Percentiles rank a stretch among this genome's conserved stretches.
Conservation (phyloP, 1,140 invertebrate genomes). For the Eumeta japonica region DNA sequence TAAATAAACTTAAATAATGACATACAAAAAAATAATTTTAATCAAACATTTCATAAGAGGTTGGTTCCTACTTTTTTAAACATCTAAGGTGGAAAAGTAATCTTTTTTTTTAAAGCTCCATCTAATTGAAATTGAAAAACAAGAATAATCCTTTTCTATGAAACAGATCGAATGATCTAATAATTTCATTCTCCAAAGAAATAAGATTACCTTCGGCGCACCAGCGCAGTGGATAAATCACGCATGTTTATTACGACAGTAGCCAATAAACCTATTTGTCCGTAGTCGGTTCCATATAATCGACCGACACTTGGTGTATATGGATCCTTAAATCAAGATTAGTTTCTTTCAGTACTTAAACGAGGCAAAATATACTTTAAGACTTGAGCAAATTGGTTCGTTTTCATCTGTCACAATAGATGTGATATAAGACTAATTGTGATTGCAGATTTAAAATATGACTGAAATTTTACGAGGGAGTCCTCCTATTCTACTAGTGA, state of each 20-base stretch:
- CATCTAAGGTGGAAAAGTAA: too few species aligned
- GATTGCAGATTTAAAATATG: slow-evolving; percentile 23
- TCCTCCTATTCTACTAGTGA: slow-evolving; percentile 21
- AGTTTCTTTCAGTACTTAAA: slow-evolving; percentile 24
- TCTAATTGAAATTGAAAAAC: too few species aligned
- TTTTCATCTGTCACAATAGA: slow-evolving; percentile 6
- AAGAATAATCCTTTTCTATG: too few species aligned
- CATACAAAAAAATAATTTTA: too few species aligned
- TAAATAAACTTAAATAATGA: too few species aligned
- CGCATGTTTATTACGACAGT: slow-evolving; percentile 33
- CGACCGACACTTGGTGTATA: slow-evolving; percentile 33
- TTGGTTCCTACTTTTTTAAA: too few species aligned
- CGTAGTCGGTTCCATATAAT: slow-evolving; percentile 39
- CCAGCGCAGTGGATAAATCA: slow-evolving; percentile 36
- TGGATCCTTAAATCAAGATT: slow-evolving; percentile 38
- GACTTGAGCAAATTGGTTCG: slow-evolving; percentile 7
- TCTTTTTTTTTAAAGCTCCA: too few species aligned
- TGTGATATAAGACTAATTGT: slow-evolving; percentile 10
- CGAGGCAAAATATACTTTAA: slow-evolving; percentile 13
- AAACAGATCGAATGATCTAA: too few species aligned
- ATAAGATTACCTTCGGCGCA: too few species aligned
- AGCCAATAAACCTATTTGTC: slow-evolving; percentile 51
- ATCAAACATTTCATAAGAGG: too few species aligned
- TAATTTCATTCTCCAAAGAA: too few species aligned
- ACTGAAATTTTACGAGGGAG: slow-evolving; percentile 29